phyloP scores from a whole-genome alignment of 2,797 vertebrate genomes.

The Acanthurus tractus region DNA sequence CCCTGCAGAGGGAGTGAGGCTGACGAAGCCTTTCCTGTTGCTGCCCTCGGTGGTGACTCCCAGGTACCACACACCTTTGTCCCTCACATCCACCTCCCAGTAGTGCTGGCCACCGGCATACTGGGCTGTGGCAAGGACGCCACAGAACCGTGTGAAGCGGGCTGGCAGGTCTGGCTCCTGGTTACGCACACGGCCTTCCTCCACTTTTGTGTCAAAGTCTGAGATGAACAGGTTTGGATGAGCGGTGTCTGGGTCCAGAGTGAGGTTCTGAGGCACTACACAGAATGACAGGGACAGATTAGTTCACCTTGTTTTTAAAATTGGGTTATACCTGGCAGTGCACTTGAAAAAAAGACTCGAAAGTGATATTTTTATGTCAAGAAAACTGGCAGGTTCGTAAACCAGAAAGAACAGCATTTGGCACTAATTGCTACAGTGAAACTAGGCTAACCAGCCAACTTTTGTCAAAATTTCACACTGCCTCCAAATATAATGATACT shows the following conservation, averaged over 20 bases:
- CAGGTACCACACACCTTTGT: conserved; percentile 89
- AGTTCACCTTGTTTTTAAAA: neutral
- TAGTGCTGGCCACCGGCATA: conserved; percentile 87
- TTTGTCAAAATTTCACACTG: neutral
- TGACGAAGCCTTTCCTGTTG: conserved; percentile 88
- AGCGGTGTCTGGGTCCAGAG: conserved; percentile 86
- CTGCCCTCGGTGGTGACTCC: conserved; percentile 87
- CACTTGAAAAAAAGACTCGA: neutral
- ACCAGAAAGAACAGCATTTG: neutral
- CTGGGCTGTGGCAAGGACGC: conserved; percentile 84
- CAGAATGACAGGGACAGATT: neutral
- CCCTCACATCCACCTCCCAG: conserved; percentile 89
- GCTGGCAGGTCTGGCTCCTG: conserved; percentile 84
- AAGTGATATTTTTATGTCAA: neutral
- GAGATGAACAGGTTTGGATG: conserved; percentile 84
- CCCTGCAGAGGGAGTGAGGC: conserved; percentile 81
- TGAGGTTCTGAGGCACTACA: conserved; percentile 87
- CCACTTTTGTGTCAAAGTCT: conserved; percentile 87
- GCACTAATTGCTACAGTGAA: neutral
- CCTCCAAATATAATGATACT: no score
- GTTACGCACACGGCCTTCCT: conserved; percentile 81
- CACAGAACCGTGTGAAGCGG: conserved; percentile 86
- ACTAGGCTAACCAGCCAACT: neutral
- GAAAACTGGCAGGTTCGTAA: neutral
- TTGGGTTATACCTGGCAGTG: neutral